Evolutionary conservation across 2,113 vertebrate genomes (phyloP).

Genomic region (Bubalus kerabau): DNA sequence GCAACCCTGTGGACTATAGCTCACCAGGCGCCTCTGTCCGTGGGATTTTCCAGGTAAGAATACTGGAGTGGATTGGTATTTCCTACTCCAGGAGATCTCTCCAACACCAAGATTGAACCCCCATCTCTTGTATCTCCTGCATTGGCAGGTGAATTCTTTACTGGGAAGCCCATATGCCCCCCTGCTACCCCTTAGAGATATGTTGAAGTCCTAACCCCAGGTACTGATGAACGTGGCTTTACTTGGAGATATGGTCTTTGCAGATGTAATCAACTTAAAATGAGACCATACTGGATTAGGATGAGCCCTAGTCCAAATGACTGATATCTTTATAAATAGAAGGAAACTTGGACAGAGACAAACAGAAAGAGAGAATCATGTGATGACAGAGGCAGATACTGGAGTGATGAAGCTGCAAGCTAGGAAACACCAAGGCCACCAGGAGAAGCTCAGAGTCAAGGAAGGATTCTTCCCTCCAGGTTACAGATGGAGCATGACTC

Average conservation of each 20-base stretch:
- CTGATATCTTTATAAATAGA: not conserved
- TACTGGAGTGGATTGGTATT: not conserved
- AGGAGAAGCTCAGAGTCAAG: not conserved
- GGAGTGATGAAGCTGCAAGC: not conserved
- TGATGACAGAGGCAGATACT: not conserved
- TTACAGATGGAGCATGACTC: not conserved
- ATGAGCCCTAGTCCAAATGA: not conserved
- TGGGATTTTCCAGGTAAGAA: not conserved
- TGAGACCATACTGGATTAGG: not conserved
- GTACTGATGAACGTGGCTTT: not conserved
- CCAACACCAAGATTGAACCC: rapidly evolving
- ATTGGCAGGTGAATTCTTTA: not conserved
- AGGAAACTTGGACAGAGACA: not conserved
- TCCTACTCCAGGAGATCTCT: not conserved
- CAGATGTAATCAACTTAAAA: not conserved
- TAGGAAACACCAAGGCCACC: not conserved
- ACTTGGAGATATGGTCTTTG: not conserved
- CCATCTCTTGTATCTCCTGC: not conserved
- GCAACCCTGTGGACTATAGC: not conserved
- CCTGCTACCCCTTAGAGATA: not conserved
- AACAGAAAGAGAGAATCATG: not conserved
- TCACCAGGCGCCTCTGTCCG: not conserved
- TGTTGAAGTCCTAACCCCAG: not conserved
- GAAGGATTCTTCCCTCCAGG: not conserved
- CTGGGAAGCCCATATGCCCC: not conserved